These are phyloP conservation scores for Pyrgilauda ruficollis DNA, from an alignment of 2,113 vertebrate species.

Conservation along the genomic window DNA sequence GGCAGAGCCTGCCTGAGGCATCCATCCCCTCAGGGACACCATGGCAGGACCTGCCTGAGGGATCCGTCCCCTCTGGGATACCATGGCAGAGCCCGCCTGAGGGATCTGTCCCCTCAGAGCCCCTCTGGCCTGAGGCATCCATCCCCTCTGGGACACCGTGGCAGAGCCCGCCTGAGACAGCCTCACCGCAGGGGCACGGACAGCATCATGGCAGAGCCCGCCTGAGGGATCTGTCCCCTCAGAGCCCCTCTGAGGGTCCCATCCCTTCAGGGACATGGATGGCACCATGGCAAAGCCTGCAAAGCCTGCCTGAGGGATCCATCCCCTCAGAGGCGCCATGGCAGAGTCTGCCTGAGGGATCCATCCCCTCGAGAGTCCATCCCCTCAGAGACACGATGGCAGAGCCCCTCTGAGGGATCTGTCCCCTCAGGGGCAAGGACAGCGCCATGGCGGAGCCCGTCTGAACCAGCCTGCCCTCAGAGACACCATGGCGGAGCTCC, in stretches of 20 bases:
- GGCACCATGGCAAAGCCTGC: background rate
- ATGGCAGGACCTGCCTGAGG: background rate
- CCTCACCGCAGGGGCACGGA: background rate
- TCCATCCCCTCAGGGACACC: background rate
- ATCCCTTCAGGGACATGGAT: too few species aligned
- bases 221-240: background rate
- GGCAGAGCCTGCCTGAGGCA: background rate
- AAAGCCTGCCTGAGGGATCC: fast-evolving
- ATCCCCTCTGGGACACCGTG: background rate
- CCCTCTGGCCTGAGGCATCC: background rate
- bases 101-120: background rate
- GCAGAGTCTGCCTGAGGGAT: fast-evolving
- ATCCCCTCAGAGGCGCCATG: fast-evolving
- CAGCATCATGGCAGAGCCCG: fast-evolving
- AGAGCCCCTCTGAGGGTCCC: background rate
- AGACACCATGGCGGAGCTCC: fast-evolving
- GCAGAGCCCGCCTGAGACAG: fast-evolving
- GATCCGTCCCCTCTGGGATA: fast-evolving
- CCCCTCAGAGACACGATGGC: fast-evolving
- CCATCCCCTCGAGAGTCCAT: background rate
- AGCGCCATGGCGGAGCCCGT: fast-evolving
- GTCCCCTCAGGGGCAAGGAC: fast-evolving
- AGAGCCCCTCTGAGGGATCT: fast-evolving
- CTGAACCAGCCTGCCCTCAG: background rate
- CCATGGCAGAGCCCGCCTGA: background rate